A percentile compares a stretch with the other conserved stretches of the same genome.
Evolutionary conservation across 1,140 invertebrate genomes (phyloP).

Genomic region (Trichonephila inaurata): DNA sequence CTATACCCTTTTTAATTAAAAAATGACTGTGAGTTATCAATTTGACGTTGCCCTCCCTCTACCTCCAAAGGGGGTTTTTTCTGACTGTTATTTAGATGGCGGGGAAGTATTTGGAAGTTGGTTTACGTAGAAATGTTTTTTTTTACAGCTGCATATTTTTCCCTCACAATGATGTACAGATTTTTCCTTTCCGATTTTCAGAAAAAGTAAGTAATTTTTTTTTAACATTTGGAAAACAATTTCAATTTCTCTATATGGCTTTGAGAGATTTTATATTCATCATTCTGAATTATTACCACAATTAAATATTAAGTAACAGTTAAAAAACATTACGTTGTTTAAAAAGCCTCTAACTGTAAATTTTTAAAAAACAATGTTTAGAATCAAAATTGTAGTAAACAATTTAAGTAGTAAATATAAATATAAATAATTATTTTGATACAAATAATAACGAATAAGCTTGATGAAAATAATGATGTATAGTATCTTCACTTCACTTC

Average conservation of each 20-base stretch:
- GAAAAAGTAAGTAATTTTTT: slow-evolving; percentile 86
- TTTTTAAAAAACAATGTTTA: no score
- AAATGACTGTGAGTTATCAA: slow-evolving; percentile 90
- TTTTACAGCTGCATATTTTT: slow-evolving; percentile 92
- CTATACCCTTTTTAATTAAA: not conserved
- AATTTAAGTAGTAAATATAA: no score
- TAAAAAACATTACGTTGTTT: no score
- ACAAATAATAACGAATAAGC: no score
- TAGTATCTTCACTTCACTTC: no score
- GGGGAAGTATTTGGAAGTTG: slow-evolving; percentile 98
- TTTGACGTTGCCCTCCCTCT: slow-evolving; percentile 87
- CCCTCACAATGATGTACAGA: slow-evolving; percentile 93
- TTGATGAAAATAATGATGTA: no score
- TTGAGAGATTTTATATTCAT: no score
- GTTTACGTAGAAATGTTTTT: slow-evolving; percentile 96
- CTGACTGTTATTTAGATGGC: slow-evolving; percentile 91
- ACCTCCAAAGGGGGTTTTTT: slow-evolving; percentile 87
- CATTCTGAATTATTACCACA: no score
- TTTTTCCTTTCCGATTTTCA: slow-evolving; percentile 90
- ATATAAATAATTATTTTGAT: no score
- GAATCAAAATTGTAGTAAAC: no score
- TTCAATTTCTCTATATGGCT: no score
- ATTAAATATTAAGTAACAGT: not conserved
- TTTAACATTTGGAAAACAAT: not conserved
- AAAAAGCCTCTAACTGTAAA: no score